Base-by-base conservation (phyloP, 2,113 vertebrate genomes). In the Tympanuchus pallidicinctus region DNA sequence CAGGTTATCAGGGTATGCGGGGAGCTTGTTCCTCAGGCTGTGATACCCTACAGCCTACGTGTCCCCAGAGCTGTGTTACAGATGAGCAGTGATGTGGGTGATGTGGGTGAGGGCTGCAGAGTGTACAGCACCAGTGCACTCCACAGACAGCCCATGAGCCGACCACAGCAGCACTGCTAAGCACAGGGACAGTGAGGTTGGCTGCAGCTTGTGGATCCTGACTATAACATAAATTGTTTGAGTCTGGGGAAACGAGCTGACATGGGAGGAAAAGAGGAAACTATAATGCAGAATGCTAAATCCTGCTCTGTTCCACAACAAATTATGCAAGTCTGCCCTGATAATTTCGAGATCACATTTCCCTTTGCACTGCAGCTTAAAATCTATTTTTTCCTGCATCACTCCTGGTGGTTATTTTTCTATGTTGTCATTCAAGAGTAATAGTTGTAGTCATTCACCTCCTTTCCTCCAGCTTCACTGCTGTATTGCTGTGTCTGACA, bases 121-220 rank as follows among this genome's bases (percentile, higher is more conserved):
- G 8, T 60, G 38, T 81, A 47, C 54, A 57, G 25, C 22, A 6
- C 2, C 2, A 25, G 72, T 8, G 9, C 28, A 57, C 4, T 3
- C 30, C 17, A 27, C 10, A 21, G 45, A 34, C 11, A 86, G 7
- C n/a, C 22, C 0, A 0, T 0, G 1, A 73, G 30, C 27, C 0
- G 0, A 7, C 8, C 50, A 42, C 10, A 71, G n/a, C n/a, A 22
- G 7, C 8, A 11, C 3, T 5, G 6, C 15, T 78, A 56, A 63
- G 24, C 47, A 21, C 56, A 21, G 65, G 25, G 38, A 43, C 17
- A 2, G 0, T 16, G 30, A 70, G n/a, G 13, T 28, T 64, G 21
- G 10, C 5, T 54, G 43, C 45, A 88, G 12, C 15, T 20, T 28
- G 24, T 60, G 34, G 14, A 22, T 64, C 25, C 28, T 80, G 57